Base-by-base conservation (phyloP, 2,113 vertebrate genomes). In the Dissostichus mawsoni region DNA sequence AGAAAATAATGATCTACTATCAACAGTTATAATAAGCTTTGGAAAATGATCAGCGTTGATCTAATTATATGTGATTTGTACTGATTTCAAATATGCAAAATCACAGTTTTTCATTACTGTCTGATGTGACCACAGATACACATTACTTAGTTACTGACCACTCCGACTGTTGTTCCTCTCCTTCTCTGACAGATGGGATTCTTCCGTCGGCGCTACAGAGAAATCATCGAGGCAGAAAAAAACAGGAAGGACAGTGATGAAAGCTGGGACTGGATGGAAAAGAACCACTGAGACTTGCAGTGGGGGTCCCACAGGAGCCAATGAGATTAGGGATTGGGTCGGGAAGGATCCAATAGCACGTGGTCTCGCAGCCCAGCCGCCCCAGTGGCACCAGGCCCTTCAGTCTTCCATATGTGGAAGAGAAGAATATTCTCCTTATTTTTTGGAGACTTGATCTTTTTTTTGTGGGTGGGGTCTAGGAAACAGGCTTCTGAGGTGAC, bases 321-420 rank as follows among this genome's bases (percentile, higher is more conserved):
- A 90, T 96, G 95, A 96, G 90, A 89, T 85, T 90, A 87, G 67
- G 81, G 69, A 89, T 86, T 90, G 83, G 91, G 90, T 88, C 82
- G 0, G 65, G 77, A 82, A 86, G 76, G 92, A 93, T 90, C 91
- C 92, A 91, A 89, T 97, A 94, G 97, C 89, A 93, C 91, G 84
- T 81, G 93, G 94, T 71, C 1, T 36, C 65, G 81, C 82, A 90
- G 84, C 89, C 87, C 87, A 20, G 93, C 92, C 81, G 87, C 95
- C 95, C 94, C 90, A 89, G 90, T 90, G 91, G 89, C 95, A 96
- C 94, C 92, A 87, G 76, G 92, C 94, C 96, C 94, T 96, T 93
- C 71, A 96, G 96, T 97, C 98, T 99, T 99, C 96, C 98, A 99
- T 99, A 99, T 98, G 97, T 99, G 98, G 98, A 99, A 99, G 97